phyloP scores from a whole-genome alignment of 2,888 invertebrate species.

The Lepidonotus clava region DNA sequence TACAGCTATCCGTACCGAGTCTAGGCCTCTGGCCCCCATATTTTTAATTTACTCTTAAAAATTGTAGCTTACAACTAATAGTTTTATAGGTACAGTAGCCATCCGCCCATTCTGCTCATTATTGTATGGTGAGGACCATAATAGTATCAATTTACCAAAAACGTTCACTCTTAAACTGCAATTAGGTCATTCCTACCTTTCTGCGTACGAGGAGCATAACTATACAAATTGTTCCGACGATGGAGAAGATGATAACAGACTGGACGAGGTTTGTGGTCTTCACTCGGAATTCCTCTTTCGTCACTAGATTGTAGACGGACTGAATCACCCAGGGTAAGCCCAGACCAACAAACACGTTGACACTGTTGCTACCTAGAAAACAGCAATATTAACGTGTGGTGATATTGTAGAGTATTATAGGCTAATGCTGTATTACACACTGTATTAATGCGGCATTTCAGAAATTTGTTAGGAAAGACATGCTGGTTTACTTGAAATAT shows the following conservation, averaged over 20 bases:
- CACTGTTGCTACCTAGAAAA: slow-evolving; percentile 79
- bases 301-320: slow-evolving; percentile 71
- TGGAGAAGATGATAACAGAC: slow-evolving; percentile 75
- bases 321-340: slow-evolving; percentile 79
- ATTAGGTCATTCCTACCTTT: slow-evolving; percentile 68
- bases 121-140: neutral
- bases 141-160: neutral
- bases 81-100: neutral
- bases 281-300: slow-evolving; percentile 69
- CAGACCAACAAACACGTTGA: slow-evolving; percentile 79
- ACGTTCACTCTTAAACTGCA: neutral
- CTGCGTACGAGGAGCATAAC: slow-evolving; percentile 72
- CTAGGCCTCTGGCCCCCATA: too few relatives aligned
- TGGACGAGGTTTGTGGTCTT: slow-evolving; percentile 72
- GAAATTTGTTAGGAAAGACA: neutral
- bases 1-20: too few relatives aligned
- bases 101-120: neutral
- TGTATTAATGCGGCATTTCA: neutral
- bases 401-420: too few relatives aligned
- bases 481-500: too few relatives aligned
- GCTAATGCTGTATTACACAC: too few relatives aligned
- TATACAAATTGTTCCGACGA: slow-evolving; percentile 72
- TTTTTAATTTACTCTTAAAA: too few relatives aligned
- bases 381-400: too few relatives aligned
- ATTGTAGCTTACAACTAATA: too few relatives aligned